These are phyloP conservation scores for Cervus canadensis DNA, from an alignment of 2,113 vertebrate genomes.

Conservation along the genomic window DNA sequence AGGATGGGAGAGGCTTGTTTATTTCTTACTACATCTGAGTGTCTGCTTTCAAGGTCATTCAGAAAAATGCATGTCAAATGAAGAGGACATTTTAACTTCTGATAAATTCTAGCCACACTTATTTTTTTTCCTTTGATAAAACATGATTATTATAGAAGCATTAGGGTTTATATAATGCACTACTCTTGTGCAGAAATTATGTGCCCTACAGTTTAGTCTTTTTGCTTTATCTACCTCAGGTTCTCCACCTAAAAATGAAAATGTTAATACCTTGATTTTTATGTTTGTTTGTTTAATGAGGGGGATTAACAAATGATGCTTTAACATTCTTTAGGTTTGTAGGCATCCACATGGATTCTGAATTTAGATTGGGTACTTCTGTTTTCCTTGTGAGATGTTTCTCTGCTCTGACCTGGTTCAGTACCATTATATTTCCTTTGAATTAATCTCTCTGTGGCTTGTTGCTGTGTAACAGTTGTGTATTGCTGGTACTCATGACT, in stretches of 20 bases:
- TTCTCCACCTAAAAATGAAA: not conserved
- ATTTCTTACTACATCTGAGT: constrained; percentile 12
- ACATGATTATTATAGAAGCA: not conserved
- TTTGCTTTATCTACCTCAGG: not conserved
- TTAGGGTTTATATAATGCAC: not conserved
- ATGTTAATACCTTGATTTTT: not conserved
- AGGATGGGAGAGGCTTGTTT: not conserved
- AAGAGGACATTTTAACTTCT: not conserved
- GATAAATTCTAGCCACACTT: not conserved
- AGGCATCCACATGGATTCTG: constrained; percentile 12
- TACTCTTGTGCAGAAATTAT: not conserved
- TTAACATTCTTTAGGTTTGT: not conserved
- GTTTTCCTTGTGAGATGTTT: constrained; percentile 22
- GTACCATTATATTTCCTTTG: constrained; percentile 47
- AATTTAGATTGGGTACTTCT: constrained; percentile 52
- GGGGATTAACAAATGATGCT: not conserved
- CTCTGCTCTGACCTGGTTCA: constrained; percentile 45
- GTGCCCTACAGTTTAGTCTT: not conserved
- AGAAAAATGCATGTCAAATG: not conserved
- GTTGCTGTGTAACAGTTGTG: constrained; percentile 24
- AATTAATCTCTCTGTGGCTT: constrained; percentile 33
- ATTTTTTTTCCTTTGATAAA: not conserved
- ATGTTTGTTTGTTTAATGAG: not conserved
- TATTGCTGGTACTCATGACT: constrained; percentile 44
- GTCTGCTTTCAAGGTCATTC: constrained; percentile 56